Evolutionary conservation across 2,113 vertebrate species (phyloP).

Genomic region (Girardinichthys multiradiatus): DNA sequence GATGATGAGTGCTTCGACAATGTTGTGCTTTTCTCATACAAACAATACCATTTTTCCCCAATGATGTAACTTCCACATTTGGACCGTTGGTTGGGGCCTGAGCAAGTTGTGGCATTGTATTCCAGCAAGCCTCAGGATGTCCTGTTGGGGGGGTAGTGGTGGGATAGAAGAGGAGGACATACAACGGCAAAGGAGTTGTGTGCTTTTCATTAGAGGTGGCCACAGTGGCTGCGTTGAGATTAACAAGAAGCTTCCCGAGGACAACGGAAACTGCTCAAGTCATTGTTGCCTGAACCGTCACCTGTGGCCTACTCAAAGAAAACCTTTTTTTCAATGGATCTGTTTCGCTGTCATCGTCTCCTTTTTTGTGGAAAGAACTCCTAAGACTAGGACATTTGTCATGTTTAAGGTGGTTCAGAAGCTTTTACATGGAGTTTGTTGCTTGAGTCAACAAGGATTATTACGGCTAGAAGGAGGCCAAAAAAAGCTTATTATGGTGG

Average conservation of each 20-base stretch:
- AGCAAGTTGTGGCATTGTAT: conserved; percentile 89
- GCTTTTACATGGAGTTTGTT: neutral
- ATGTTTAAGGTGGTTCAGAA: neutral
- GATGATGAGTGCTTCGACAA: conserved; percentile 52
- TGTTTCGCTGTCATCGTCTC: neutral
- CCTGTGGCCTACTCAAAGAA: neutral
- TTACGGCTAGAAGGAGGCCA: neutral
- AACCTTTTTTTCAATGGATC: neutral
- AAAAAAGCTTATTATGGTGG: conserved; percentile 34
- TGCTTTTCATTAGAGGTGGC: conserved; percentile 49
- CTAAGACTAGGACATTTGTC: neutral
- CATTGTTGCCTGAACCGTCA: neutral
- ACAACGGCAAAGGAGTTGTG: conserved; percentile 23
- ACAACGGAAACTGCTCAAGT: neutral
- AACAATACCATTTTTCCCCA: conserved; percentile 82
- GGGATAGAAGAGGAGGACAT: conserved; percentile 74
- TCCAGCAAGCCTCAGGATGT: conserved; percentile 96
- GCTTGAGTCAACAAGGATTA: neutral
- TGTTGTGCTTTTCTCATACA: conserved; percentile 67
- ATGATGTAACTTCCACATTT: conserved; percentile 86
- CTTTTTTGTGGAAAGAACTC: conserved; percentile 6
- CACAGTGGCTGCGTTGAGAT: conserved; percentile 24
- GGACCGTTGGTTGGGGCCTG: conserved; percentile 80
- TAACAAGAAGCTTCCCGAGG: conserved; percentile 16
- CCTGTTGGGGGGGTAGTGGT: conserved; percentile 86